Evolutionary conservation across 1,140 invertebrate species (phyloP).

Genomic region (Drosophila pruinosa): DNA sequence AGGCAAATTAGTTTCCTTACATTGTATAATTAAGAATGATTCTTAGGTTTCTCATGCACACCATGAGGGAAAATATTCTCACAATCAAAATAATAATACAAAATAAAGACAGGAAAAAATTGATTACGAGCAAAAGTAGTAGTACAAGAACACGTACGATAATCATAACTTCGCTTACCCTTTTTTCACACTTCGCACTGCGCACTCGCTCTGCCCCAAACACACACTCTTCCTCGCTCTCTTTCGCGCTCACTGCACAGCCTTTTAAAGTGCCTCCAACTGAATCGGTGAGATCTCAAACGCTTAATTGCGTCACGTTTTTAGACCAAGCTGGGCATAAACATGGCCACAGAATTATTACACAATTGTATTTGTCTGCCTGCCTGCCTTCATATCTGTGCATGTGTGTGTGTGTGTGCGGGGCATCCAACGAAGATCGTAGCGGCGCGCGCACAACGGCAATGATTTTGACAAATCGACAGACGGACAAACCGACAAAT

Average conservation of each 20-base stretch:
- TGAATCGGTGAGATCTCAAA: constrained; percentile 36
- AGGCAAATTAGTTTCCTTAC: constrained; percentile 2
- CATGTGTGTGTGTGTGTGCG: not conserved
- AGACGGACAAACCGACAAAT: not conserved
- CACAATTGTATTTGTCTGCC: constrained; percentile 41
- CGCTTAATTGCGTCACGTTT: constrained; percentile 51
- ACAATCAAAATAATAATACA: constrained; percentile 41
- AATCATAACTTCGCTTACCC: constrained; percentile 46
- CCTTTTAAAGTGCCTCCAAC: constrained; percentile 38
- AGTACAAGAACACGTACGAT: constrained; percentile 37
- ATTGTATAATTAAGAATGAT: constrained; percentile 14
- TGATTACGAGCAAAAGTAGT: constrained; percentile 34
- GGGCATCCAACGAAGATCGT: constrained; percentile 15
- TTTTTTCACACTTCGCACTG: constrained; percentile 32
- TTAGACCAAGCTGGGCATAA: constrained; percentile 38
- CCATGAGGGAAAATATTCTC: constrained; percentile 21
- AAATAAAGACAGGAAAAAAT: constrained; percentile 34
- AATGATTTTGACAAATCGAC: constrained; percentile 20
- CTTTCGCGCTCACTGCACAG: not conserved
- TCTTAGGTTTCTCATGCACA: constrained; percentile 16
- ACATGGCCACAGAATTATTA: constrained; percentile 38
- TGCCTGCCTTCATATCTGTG: too few species aligned
- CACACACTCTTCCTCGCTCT: not conserved
- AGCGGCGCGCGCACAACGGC: not conserved
- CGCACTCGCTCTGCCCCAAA: not conserved